Evolutionary conservation across 64 coral and sea anemone genomes (phyloP).

Genomic region (Dendrophyllia cribrosa): DNA sequence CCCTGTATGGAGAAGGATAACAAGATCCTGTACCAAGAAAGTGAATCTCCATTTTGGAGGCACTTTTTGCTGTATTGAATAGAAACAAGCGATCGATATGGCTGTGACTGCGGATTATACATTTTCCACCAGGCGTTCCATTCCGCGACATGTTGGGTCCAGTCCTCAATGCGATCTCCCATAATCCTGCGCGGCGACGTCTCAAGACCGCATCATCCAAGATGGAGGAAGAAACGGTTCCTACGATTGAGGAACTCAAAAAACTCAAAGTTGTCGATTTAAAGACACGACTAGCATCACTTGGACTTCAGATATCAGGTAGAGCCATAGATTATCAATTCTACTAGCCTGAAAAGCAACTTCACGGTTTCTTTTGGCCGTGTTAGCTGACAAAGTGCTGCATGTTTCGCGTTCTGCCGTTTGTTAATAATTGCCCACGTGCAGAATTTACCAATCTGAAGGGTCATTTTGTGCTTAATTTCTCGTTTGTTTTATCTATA

Average conservation of each 20-base stretch:
- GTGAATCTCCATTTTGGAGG: constrained; percentile 83
- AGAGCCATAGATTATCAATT: background rate
- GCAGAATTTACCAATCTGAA: background rate
- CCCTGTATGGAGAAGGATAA: constrained; percentile 77
- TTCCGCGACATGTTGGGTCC: background rate
- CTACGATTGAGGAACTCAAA: constrained; percentile 66
- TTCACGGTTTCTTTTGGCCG: background rate
- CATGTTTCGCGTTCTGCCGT: background rate
- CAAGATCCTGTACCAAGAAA: constrained; percentile 92
- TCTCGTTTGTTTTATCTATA: constrained; percentile 1
- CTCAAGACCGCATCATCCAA: constrained; percentile 60
- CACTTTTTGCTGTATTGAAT: background rate
- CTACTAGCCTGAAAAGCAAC: background rate
- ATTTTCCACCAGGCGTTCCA: constrained; percentile 44
- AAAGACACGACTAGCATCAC: constrained; percentile 75
- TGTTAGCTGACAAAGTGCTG: background rate
- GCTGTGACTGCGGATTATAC: background rate
- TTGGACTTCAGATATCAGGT: constrained; percentile 94
- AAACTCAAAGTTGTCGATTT: constrained; percentile 98
- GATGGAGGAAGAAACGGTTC: constrained; percentile 73
- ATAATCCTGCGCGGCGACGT: constrained; percentile 23
- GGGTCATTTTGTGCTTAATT: background rate
- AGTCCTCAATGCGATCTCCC: background rate
- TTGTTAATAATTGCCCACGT: constrained; percentile 12
- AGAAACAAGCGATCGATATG: no score